phyloP scores from a whole-genome alignment of 92 coral and sea anemone genomes.

The Parazoanthus darwini region DNA sequence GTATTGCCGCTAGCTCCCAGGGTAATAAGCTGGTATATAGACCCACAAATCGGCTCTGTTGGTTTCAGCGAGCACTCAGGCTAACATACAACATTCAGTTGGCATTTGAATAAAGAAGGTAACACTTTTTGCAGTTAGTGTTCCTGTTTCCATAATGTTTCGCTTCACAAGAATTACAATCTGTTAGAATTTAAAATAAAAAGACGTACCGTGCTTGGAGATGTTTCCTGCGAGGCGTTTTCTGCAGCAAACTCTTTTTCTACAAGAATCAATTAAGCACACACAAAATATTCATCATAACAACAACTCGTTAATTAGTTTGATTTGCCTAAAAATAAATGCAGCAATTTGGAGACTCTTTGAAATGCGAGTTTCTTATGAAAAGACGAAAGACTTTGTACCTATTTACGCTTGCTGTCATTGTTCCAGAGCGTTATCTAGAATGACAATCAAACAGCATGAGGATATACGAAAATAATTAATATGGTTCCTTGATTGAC shows the following conservation, averaged over 20 bases:
- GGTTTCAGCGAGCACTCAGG: too few relatives aligned
- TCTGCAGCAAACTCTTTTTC: not conserved
- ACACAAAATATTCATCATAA: not conserved
- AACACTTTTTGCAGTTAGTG: not conserved
- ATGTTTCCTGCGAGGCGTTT: not conserved
- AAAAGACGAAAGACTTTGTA: not conserved
- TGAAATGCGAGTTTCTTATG: not conserved
- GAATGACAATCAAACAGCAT: not conserved
- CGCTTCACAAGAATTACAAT: not conserved
- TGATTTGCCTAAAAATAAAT: not conserved
- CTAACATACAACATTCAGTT: too few relatives aligned
- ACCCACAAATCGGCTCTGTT: not conserved
- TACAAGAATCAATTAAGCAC: not conserved
- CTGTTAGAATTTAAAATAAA: too few relatives aligned
- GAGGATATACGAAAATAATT: not conserved
- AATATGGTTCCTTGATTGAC: not conserved
- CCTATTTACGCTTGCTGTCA: not conserved
- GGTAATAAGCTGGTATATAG: too few relatives aligned
- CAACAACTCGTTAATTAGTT: not conserved
- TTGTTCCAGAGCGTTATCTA: not conserved
- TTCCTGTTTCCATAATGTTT: not conserved
- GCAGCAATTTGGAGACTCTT: not conserved
- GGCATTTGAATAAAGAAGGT: too few relatives aligned
- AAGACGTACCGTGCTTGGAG: not conserved
- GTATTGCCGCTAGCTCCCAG: too few relatives aligned